Evolutionary conservation across 2,113 vertebrate species (phyloP), one percentile per base, ranked within the genome.

Genomic region (Synchiropus splendidus): DNA sequence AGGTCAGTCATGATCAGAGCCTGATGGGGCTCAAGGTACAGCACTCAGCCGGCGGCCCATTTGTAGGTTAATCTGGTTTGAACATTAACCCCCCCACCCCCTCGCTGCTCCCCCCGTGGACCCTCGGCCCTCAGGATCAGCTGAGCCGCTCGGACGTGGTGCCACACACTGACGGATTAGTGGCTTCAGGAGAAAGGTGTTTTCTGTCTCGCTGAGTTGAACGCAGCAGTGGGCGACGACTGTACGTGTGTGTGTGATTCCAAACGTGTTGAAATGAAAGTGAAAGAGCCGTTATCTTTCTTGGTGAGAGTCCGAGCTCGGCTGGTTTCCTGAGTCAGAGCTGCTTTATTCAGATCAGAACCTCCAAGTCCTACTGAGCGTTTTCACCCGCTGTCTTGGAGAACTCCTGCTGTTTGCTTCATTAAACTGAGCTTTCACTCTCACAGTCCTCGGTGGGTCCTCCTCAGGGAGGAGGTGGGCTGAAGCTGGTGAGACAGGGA

Each of bases 381-480:
- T 27, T 27, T 27, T 27, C 21, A 27, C 21, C 8, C 15, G 52
- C 35, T 36, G 10, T 50, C 70, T 69, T 64, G 54, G 62, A 69
- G 51, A 42, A 9, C 36, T 21, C 42, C 39, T 40, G 62, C 64
- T 70, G 75, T 52, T 61, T 16, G 39, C 32, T 58, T 71, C 27
- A 78, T 75, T 59, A 74, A 68, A 70, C 42, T 14, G 16, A 46
- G 33, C n/a, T n/a, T n/a, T n/a, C n/a, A n/a, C n/a, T n/a, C n/a
- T n/a, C n/a, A n/a, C n/a, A n/a, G n/a, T n/a, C n/a, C n/a, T n/a
- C n/a, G n/a, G n/a, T n/a, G n/a, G n/a, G n/a, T n/a, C n/a, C n/a
- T n/a, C n/a, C n/a, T n/a, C n/a, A n/a, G n/a, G n/a, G n/a, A n/a
- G n/a, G n/a, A n/a, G n/a, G 21, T 27, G 21, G 21, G 21, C 21